Base-by-base conservation (phyloP, 2,888 invertebrate species). In the Euzophera pinguis region DNA sequence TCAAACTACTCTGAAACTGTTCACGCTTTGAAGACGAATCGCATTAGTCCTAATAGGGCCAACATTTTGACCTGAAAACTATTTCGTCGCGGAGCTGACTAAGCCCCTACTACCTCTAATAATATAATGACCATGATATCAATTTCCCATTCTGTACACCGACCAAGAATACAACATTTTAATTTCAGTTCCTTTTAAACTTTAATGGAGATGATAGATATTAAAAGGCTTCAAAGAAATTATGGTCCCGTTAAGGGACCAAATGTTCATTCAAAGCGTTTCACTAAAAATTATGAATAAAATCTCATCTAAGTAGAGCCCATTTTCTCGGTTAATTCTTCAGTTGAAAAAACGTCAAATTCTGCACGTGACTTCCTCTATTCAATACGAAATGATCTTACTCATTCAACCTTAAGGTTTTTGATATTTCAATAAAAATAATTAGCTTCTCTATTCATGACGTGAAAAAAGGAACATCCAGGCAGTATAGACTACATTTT, bases 271-370 rank as follows among this genome's bases (percentile, higher is more conserved):
- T 17, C 9, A 53, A 12, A 7, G 50, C 6, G 2, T 50, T 34
- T 22, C 47, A 13, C 35, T n/a, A 42, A 53, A 43, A 39, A 50
- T 52, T 42, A 32, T 49, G 49, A 57, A 52, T 57, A 49, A 45
- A 58, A 58, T 52, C 53, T 52, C 54, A 49, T 56, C 56, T 53
- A n/a, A n/a, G n/a, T n/a, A 49, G 42, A 56, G 50, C 49, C 53
- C 45, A 55, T 59, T 64, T 62, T 58, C 55, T 45, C 48, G 37
- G 56, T 57, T 57, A 57, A 57, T 38, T 55, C 47, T 43, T 32
- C 55, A 56, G 54, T 57, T 62, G 59, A 57, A 60, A 53, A 61
- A 60, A 61, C 54, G 59, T 61, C 62, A 64, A 58, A 62, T 59
- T 38, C 52, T 48, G 54, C 56, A 65, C 60, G 63, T 61, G 61